These are phyloP conservation scores for Mus spicilegus DNA, from an alignment of 2,113 vertebrate species.

Conservation along the genomic window DNA sequence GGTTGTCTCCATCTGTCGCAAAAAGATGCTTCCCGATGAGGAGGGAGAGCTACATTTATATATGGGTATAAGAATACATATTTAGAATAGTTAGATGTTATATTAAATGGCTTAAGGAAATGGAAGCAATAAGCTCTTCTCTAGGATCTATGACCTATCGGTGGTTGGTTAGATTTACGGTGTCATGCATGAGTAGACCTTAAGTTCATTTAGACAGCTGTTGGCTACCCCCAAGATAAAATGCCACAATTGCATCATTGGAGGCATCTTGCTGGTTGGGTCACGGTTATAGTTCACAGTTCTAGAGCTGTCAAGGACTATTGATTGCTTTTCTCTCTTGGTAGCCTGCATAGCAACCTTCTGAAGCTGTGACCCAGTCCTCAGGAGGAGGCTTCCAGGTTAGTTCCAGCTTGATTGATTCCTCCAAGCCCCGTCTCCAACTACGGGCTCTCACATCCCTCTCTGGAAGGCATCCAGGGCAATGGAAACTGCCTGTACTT, in stretches of 20 bases:
- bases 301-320: too few relatives aligned
- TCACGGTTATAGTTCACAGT: not conserved
- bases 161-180: not conserved
- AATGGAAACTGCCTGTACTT: not conserved
- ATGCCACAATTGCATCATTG: too few relatives aligned
- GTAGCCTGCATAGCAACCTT: not conserved
- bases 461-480: not conserved
- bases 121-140: not conserved
- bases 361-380: too few relatives aligned
- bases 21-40: not conserved
- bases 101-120: not conserved
- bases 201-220: too few relatives aligned
- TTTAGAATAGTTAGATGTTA: not conserved
- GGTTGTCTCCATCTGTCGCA: not conserved
- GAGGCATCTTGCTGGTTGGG: not conserved
- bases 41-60: not conserved
- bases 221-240: not conserved
- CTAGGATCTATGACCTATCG: not conserved
- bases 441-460: not conserved
- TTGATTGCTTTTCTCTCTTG: not conserved
- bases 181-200: not conserved
- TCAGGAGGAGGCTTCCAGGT: not conserved
- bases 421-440: not conserved
- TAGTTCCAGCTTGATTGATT: not conserved
- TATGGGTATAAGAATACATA: not conserved